Base-by-base conservation (phyloP, 2,888 invertebrate genomes). In the Dione vanillae region DNA sequence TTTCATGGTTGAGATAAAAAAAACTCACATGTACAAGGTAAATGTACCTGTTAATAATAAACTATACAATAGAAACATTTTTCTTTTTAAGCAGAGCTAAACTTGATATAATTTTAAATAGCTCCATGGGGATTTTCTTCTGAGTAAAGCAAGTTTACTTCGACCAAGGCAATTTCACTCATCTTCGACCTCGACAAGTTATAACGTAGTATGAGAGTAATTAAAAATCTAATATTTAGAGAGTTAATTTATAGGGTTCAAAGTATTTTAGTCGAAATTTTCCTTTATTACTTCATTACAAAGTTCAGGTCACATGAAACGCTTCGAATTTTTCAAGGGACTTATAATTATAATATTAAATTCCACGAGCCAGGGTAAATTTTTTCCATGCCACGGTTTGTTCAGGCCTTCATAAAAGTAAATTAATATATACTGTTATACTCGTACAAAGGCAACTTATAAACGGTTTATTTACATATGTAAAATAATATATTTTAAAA, bases 331-430 rank as follows among this genome's bases (percentile, higher is more conserved):
- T 67, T 67, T 67, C 49, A 41, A 37, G 51, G 51, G 49, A 49
- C 43, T 61, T 45, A 27, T 61, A 35, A 59, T 64, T 64, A 49
- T 67, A 67, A 49, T 67, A 67, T 67, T 61, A 67, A 67, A 67
- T 67, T 61, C 61, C 51, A 19, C 27, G 16, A 19, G 41, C 37
- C 35, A 59, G 27, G 37, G 61, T 47, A 45, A 43, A 64, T 61
- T 52, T 67, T 45, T 47, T 19, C 16, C 35, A 19, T 47, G 56
- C 37, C 47, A 58, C 14, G 45, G 37, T 45, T 56, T 45, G 12
- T 16, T 43, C 5, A 51, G 49, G 51, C 27, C 41, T 67, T 27
- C 27, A 43, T 66, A 37, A 56, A 40, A 56, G 27, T 64, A 64
- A 19, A 47, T 40, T 49, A 49, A 49, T 40, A 8, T 64, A 12